A percentile compares a stretch with the other conserved stretches of the same genome.
Conservation (phyloP, 2,888 invertebrate species). For the Dicyrtoma fusca region DNA sequence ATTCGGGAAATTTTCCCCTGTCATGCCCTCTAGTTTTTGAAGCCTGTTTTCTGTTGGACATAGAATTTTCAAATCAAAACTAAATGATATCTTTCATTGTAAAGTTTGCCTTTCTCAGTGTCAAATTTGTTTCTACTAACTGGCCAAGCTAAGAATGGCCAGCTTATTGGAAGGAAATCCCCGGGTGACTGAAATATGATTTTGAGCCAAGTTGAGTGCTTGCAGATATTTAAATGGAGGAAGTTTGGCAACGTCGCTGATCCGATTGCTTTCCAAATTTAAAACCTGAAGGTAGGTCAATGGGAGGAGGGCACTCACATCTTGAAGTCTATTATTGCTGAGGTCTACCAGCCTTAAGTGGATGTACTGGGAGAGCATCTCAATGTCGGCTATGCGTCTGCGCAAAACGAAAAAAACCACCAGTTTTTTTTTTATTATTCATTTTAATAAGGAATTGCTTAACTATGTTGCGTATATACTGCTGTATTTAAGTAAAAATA, state of each 20-base stretch:
- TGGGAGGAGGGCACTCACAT: background rate
- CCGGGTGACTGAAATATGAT: background rate
- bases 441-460: background rate
- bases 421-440: too few relatives aligned
- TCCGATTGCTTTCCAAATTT: slow-evolving; percentile 29
- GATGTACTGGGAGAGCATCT: slow-evolving; percentile 28
- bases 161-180: slow-evolving; percentile 28
- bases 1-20: slow-evolving; percentile 16
- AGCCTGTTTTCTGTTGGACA: slow-evolving; percentile 25
- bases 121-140: slow-evolving; percentile 5
- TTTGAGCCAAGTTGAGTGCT: slow-evolving; percentile 26
- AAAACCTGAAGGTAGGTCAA: slow-evolving; percentile 29
- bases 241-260: slow-evolving; percentile 4
- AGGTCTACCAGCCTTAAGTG: slow-evolving; percentile 27
- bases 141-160: slow-evolving; percentile 16
- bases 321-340: slow-evolving; percentile 20
- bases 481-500: background rate
- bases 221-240: slow-evolving; percentile 27
- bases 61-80: background rate
- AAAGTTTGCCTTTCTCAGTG: background rate
- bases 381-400: slow-evolving; percentile 24
- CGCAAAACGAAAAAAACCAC: background rate
- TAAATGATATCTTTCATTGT: background rate
- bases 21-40: slow-evolving; percentile 6
- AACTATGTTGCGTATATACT: background rate